Conservation (phyloP, 2,888 invertebrate species). For the Phyllotreta striolata region DNA sequence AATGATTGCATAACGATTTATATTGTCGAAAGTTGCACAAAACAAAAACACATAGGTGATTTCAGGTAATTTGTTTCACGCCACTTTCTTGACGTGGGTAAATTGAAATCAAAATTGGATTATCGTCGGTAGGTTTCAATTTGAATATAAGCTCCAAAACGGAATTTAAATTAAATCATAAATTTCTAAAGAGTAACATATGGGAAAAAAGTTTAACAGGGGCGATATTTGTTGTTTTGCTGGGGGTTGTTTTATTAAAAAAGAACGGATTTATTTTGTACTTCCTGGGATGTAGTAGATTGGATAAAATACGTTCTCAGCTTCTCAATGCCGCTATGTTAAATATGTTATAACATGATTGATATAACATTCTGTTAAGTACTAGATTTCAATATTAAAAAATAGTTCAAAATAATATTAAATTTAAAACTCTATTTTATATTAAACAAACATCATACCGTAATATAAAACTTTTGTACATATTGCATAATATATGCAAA, state of each 20-base stretch:
- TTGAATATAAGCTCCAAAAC: constrained; percentile 11
- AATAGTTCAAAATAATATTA: too few relatives aligned
- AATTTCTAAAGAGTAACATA: constrained; percentile 22
- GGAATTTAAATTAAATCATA: constrained; percentile 29
- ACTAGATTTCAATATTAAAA: too few relatives aligned
- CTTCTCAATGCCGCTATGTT: too few relatives aligned
- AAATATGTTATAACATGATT: too few relatives aligned
- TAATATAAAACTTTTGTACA: too few relatives aligned
- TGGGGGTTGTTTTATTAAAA: constrained; percentile 6
- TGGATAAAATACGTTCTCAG: too few relatives aligned
- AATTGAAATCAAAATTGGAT: constrained; percentile 30
- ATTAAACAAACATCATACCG: too few relatives aligned
- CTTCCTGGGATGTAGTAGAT: not conserved
- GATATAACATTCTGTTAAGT: too few relatives aligned
- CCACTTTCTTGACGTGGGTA: constrained; percentile 26
- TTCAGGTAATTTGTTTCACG: constrained; percentile 24
- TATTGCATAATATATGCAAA: too few relatives aligned
- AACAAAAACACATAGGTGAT: constrained; percentile 26
- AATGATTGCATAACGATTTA: constrained; percentile 11
- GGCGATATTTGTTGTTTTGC: constrained; percentile 9
- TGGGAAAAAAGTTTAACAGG: constrained; percentile 14
- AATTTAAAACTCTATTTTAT: too few relatives aligned
- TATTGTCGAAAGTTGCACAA: constrained; percentile 18
- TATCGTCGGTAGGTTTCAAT: constrained; percentile 23
- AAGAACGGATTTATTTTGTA: constrained; percentile 12